A percentile compares a stretch with the other conserved stretches of the same genome.
Evolutionary conservation across 2,113 vertebrate species (phyloP).

Genomic region (Tinamus guttatus): DNA sequence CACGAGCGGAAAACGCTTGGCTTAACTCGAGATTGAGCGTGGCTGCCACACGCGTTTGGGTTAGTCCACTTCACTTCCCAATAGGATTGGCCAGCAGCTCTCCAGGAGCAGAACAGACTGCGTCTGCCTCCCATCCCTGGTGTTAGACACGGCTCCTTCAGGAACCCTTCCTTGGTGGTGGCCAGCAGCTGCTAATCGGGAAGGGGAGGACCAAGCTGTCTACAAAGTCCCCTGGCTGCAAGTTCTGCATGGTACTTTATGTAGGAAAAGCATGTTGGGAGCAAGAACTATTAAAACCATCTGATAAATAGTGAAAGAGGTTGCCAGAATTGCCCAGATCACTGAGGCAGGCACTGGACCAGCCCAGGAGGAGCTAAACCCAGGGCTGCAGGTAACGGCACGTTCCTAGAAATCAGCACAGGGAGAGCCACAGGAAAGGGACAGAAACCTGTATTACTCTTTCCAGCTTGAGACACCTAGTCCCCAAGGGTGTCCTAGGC

Average conservation of each 20-base stretch:
- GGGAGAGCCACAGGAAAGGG: background rate
- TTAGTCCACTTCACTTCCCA: rapidly evolving
- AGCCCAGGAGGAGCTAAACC: background rate
- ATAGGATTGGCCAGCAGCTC: background rate
- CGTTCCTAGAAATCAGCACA: too few species aligned
- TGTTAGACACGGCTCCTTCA: background rate
- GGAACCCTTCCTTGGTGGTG: background rate
- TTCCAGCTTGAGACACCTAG: background rate
- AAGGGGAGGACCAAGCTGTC: background rate
- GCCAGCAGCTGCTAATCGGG: background rate
- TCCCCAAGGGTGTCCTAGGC: rapidly evolving
- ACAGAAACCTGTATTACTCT: rapidly evolving
- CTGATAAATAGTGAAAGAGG: background rate
- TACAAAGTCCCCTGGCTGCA: rapidly evolving
- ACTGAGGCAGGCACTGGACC: background rate
- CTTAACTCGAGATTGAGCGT: background rate
- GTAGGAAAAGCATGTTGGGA: rapidly evolving
- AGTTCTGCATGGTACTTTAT: background rate
- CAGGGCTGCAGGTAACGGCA: background rate
- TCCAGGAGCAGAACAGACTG: rapidly evolving
- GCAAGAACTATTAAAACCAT: rapidly evolving
- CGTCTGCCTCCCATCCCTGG: background rate
- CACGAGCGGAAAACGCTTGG: rapidly evolving
- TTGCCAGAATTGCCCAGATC: background rate
- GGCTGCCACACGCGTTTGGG: rapidly evolving